Evolutionary conservation across 2,888 invertebrate genomes (phyloP), one percentile per base, ranked within the genome.

Genomic region (Andrena dorsata): DNA sequence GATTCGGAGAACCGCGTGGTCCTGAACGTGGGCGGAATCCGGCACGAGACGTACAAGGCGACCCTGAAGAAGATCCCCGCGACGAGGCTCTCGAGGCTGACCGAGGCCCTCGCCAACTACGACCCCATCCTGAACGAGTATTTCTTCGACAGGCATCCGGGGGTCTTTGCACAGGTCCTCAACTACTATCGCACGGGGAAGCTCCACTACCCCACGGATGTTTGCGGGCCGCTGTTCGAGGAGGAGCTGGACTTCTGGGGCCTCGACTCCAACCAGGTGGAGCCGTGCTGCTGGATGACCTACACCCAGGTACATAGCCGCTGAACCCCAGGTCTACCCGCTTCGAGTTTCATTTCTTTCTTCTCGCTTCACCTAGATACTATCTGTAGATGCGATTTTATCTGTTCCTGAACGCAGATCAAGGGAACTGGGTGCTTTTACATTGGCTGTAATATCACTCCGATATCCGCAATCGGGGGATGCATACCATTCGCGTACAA

Each of bases 251-350:
- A 99, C 94, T 99, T 99, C 94, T 99, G 99, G 99, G 99, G 99
- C 16, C 96, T 99, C 89, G 99, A 99, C 94, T 98, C 99, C 51
- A 99, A 99, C 95, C 99, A 99, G 95, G 99, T 99, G 91, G 99
- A 99, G 94, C 99, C 99, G 5, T 99, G 99, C 94, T 99, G 99
- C 94, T 99, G 99, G 99, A 99, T 99, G 99, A 99, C 99, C 8
- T 99, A 99, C 92, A 98, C 98, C 80, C 96, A 97, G 97, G 98
- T 98, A 93, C 91, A 85, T 66, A 60, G 13, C 2, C 58, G 56
- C 16, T 47, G 35, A n/a, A 56, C n/a, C 56, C 56, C 56, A 56
- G 23, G 8, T 66, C 41, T 30, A 3, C 51, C n/a, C 28, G 73
- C 56, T 49, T 49, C 10, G 10, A 10, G 32, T 49, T 41, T 7